Evolutionary conservation across 2,888 invertebrate genomes (phyloP), one percentile per base, ranked within the genome.

Genomic region (Flexamia atlantica): DNA sequence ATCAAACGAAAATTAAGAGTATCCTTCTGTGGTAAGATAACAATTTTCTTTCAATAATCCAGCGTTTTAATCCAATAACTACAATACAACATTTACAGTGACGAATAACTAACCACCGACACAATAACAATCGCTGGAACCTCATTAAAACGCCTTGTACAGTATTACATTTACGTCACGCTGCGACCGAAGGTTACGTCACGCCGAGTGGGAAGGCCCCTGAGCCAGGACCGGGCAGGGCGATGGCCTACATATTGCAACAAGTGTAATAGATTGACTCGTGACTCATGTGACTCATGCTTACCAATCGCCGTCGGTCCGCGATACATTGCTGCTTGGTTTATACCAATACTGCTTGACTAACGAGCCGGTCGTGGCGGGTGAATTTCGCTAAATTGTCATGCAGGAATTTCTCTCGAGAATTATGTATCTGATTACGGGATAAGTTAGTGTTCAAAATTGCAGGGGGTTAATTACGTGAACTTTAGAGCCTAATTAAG

Each of bases 271-370:
- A 20, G 3, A 23, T 57, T 9, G 57, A 12, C 57, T 57, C 57
- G 57, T 57, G 57, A 57, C 23, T 57, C 57, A 57, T 20, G 57
- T 46, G 20, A 57, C 23, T 57, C 57, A 57, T 20, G 57, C 14
- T 3, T 23, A 7, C 57, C 57, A 57, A 46, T 46, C 46, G 23
- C 23, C 23, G 57, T 57, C 57, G 23, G 2, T 20, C 57, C 23
- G 25, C 57, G 57, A 57, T 20, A 57, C 23, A 57, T 57, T 20
- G 57, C 57, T 4, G 4, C 7, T 12, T 4, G 10, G 53, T n/a
- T 57, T 57, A 17, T 46, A 57, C 57, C 57, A 12, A 57, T 50
- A 50, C 50, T 57, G 20, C 23, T 25, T 57, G 57, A 57, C 0
- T 57, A 57, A 57, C 12, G 57, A 50, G 20, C 57, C 25, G 57